A percentile compares a stretch with the other conserved stretches of the same genome.
Evolutionary conservation across 2,797 vertebrate species (phyloP).

Genomic region (Lemur catta): DNA sequence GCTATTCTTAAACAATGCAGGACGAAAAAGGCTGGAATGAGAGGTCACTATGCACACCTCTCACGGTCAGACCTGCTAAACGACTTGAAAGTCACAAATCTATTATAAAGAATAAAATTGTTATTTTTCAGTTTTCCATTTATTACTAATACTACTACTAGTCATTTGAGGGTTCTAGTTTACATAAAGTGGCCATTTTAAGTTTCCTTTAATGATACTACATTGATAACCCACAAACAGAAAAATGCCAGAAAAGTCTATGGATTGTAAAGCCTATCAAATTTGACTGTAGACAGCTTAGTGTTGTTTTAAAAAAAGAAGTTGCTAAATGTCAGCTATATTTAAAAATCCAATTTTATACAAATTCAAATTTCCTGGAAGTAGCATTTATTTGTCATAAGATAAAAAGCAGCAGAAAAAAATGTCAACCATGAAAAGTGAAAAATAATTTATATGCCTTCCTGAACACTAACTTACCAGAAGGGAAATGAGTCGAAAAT

Average conservation of each 20-base stretch:
- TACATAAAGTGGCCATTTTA: background rate
- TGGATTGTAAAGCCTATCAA: constrained; percentile 1
- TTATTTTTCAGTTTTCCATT: background rate
- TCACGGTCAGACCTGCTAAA: background rate
- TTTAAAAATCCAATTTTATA: constrained; percentile 31
- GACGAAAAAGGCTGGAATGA: background rate
- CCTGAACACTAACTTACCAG: constrained; percentile 34
- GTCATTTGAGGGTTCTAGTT: constrained; percentile 36
- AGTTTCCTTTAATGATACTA: constrained; percentile 12
- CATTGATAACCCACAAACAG: background rate
- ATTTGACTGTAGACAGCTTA: background rate
- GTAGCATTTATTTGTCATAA: background rate
- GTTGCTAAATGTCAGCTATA: background rate
- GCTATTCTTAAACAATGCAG: constrained; percentile 23
- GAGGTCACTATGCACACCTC: background rate
- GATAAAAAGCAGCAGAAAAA: background rate
- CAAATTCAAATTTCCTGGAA: background rate
- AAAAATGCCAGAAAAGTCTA: constrained; percentile 44
- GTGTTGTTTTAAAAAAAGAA: background rate
- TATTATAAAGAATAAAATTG: constrained; percentile 25
- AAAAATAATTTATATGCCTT: background rate
- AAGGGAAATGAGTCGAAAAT: background rate
- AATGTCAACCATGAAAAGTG: constrained; percentile 9
- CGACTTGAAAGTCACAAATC: background rate
- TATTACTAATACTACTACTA: constrained; percentile 25